These are phyloP conservation scores for Drosophila elegans DNA, from an alignment of 1,140 invertebrate genomes.

Conservation along the genomic window DNA sequence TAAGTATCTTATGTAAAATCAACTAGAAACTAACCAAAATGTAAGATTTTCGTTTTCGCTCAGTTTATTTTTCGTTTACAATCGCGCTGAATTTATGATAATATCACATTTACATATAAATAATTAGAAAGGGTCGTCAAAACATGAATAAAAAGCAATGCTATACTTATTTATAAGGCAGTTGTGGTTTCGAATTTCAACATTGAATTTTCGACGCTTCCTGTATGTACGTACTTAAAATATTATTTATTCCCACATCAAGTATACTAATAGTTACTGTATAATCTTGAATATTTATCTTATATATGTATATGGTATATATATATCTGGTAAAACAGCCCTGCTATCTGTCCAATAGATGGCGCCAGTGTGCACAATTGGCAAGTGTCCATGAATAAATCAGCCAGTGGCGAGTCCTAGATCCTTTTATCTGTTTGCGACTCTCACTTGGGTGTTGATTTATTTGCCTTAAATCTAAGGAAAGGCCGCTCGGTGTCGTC, in stretches of 20 bases:
- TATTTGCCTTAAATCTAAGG: slow-evolving; percentile 19
- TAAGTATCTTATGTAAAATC: slow-evolving; percentile 30
- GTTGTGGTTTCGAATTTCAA: slow-evolving; percentile 56
- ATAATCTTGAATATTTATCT: slow-evolving; percentile 15
- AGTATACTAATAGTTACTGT: slow-evolving; percentile 15
- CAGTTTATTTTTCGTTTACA: slow-evolving; percentile 22
- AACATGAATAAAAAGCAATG: slow-evolving; percentile 48
- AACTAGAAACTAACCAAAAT: slow-evolving; percentile 32
- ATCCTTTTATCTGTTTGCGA: background rate
- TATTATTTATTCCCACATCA: slow-evolving; percentile 10
- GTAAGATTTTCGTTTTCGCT: slow-evolving; percentile 9
- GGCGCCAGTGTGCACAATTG: slow-evolving; percentile 58
- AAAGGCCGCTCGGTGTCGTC: slow-evolving; percentile 49
- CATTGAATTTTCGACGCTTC: slow-evolving; percentile 25
- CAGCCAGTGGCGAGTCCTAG: slow-evolving; percentile 25
- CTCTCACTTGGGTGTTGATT: slow-evolving; percentile 19
- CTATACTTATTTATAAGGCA: slow-evolving; percentile 77
- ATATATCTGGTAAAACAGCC: slow-evolving; percentile 48
- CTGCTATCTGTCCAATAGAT: slow-evolving; percentile 42
- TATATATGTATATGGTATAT: slow-evolving; percentile 29
- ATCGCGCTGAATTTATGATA: slow-evolving; percentile 68
- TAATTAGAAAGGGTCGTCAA: slow-evolving; percentile 51
- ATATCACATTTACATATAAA: slow-evolving; percentile 81
- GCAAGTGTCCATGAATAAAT: slow-evolving; percentile 58
- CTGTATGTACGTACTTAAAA: slow-evolving; percentile 6